A percentile compares a stretch with the other conserved stretches of the same genome.
phyloP scores from a whole-genome alignment of 2,113 vertebrate genomes.

The Notiomystis cincta region DNA sequence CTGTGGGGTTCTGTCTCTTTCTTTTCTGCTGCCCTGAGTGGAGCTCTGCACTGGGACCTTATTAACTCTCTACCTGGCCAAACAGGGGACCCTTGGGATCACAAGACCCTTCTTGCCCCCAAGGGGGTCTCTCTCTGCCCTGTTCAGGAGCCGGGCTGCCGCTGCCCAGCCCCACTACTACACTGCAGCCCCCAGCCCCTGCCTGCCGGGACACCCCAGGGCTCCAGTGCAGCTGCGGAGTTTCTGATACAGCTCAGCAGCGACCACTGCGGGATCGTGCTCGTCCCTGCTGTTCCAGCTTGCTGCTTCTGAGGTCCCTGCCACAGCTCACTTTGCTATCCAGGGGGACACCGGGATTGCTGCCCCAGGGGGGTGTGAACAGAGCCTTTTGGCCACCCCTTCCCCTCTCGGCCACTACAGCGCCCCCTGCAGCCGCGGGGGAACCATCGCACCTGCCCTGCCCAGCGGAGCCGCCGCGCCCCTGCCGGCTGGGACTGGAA shows the following conservation, averaged over 20 bases:
- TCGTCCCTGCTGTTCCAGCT: no score
- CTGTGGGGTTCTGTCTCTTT: not conserved
- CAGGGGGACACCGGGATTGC: no score
- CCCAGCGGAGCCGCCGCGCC: not conserved
- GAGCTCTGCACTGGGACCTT: not conserved
- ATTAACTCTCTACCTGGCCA: no score
- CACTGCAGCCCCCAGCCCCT: not conserved
- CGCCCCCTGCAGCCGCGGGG: not conserved
- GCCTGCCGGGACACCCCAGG: not conserved
- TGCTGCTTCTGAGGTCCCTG: not conserved
- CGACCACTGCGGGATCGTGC: no score
- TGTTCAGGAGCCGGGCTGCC: not conserved
- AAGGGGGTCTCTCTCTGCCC: not conserved
- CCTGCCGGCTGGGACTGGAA: not conserved
- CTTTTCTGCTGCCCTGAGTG: not conserved
- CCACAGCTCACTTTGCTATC: no score
- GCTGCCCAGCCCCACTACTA: not conserved
- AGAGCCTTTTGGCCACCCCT: no score
- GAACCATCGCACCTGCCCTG: not conserved
- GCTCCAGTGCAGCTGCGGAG: no score
- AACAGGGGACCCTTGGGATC: no score
- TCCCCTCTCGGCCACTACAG: not conserved
- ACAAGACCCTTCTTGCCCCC: no score
- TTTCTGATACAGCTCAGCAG: not conserved
- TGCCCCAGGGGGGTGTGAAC: no score